phyloP scores from a whole-genome alignment of 2,797 vertebrate genomes.

The Leptoclinus maculatus region DNA sequence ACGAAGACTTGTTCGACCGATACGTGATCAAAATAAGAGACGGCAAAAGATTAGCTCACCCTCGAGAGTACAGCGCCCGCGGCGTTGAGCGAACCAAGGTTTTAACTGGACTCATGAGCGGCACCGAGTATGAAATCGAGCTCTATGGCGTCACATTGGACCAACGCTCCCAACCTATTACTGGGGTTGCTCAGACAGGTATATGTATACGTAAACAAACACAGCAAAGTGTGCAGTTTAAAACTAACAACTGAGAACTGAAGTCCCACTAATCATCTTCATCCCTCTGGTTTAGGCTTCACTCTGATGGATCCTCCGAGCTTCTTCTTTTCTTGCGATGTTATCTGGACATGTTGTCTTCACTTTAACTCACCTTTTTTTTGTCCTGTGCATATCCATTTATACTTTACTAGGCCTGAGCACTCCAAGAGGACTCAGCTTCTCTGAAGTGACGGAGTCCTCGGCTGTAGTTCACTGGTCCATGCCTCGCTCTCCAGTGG shows the following conservation, averaged over 20 bases:
- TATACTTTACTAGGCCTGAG: conserved; percentile 83
- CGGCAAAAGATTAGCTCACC: conserved; percentile 87
- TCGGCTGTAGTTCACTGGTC: conserved; percentile 89
- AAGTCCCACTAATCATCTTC: conserved; percentile 45
- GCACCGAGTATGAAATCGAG: conserved; percentile 94
- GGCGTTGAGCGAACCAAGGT: conserved; percentile 90
- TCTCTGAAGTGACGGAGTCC: conserved; percentile 91
- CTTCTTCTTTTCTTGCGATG: background rate
- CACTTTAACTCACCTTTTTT: conserved; percentile 10
- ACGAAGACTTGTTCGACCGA: conserved; percentile 92
- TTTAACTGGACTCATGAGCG: conserved; percentile 89
- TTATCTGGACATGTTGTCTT: background rate
- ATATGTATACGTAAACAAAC: conserved; percentile 58
- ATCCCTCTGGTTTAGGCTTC: conserved; percentile 44
- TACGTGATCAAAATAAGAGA: conserved; percentile 97
- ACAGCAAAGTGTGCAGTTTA: conserved; percentile 14
- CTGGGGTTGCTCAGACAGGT: conserved; percentile 92
- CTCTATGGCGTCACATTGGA: conserved; percentile 91
- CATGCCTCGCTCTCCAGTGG: conserved; percentile 81
- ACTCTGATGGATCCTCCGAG: conserved; percentile 17
- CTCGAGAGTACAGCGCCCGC: conserved; percentile 85
- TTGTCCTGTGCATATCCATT: conserved; percentile 26
- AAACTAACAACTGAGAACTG: conserved; percentile 31
- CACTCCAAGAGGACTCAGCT: conserved; percentile 87
- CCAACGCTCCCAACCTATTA: conserved; percentile 90